Evolutionary conservation across 2,888 invertebrate genomes (phyloP).

Genomic region (Hecatera dysodea): DNA sequence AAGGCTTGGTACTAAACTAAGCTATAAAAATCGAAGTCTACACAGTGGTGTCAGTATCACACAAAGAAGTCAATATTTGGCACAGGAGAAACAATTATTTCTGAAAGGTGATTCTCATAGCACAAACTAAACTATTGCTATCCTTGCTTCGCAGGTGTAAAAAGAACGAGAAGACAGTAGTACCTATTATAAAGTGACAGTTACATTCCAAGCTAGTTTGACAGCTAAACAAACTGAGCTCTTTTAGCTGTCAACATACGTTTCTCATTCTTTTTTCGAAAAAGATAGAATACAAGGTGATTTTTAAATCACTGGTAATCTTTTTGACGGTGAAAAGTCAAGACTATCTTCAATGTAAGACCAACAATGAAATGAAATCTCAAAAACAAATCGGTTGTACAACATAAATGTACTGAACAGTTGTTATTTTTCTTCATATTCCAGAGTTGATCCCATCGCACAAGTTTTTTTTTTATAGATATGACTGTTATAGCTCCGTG

Average conservation of each 20-base stretch:
- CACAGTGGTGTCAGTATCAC: conserved; percentile 30
- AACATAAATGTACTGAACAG: not conserved
- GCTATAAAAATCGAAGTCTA: conserved; percentile 19
- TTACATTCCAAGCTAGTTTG: not conserved
- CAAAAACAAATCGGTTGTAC: not conserved
- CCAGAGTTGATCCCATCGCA: not conserved
- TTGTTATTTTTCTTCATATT: not conserved
- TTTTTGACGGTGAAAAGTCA: not conserved
- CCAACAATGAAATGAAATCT: not conserved
- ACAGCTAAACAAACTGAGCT: not conserved
- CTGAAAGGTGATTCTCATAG: conserved; percentile 25
- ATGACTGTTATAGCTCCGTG: not conserved
- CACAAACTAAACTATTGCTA: conserved; percentile 15
- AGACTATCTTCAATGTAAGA: not conserved
- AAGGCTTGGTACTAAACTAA: conserved; percentile 8
- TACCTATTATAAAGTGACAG: not conserved
- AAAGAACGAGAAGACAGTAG: conserved; percentile 7
- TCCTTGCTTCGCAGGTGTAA: not conserved
- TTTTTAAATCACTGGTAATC: not conserved
- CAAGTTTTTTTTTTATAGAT: no score
- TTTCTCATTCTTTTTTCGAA: not conserved
- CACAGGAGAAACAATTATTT: conserved; percentile 40
- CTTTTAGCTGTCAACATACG: not conserved
- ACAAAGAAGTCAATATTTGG: conserved; percentile 43
- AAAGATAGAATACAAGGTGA: not conserved